A percentile compares a stretch with the other conserved stretches of the same genome.
phyloP scores from a whole-genome alignment of 1,140 invertebrate genomes.

The Magallana angulata region DNA sequence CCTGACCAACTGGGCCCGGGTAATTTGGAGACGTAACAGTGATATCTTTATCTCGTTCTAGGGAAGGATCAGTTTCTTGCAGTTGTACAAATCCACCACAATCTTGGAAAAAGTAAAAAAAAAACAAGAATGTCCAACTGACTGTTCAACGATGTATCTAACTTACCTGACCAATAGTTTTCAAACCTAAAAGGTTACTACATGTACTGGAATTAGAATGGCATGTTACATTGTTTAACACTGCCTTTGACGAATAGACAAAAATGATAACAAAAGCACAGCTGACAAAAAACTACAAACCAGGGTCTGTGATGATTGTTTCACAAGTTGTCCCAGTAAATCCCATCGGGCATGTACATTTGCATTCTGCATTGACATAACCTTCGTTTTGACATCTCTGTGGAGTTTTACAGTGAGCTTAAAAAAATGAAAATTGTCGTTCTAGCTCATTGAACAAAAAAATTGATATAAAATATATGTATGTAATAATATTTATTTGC shows the following conservation, averaged over 20 bases:
- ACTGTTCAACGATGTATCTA: too few relatives aligned
- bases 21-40: conserved; percentile 41
- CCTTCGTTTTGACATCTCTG: conserved; percentile 47
- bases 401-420: conserved; percentile 21
- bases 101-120: background rate
- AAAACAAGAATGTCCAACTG: too few relatives aligned
- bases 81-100: conserved; percentile 44
- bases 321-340: conserved; percentile 47
- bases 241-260: background rate
- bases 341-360: conserved; percentile 48
- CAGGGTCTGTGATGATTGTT: background rate
- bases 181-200: too few relatives aligned
- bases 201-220: too few relatives aligned
- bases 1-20: conserved; percentile 1
- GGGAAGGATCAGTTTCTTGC: background rate
- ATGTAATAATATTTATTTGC: too few relatives aligned
- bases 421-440: background rate
- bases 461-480: too few relatives aligned
- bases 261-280: too few relatives aligned
- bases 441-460: too few relatives aligned
- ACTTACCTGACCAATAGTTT: too few relatives aligned
- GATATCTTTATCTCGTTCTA: conserved; percentile 3
- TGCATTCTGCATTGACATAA: conserved; percentile 40
- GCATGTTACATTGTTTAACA: too few relatives aligned
- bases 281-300: conserved; percentile 3